A percentile compares a stretch with the other conserved stretches of the same genome.
Evolutionary conservation across 2,888 invertebrate genomes (phyloP).

Genomic region (Leptothorax acervorum): DNA sequence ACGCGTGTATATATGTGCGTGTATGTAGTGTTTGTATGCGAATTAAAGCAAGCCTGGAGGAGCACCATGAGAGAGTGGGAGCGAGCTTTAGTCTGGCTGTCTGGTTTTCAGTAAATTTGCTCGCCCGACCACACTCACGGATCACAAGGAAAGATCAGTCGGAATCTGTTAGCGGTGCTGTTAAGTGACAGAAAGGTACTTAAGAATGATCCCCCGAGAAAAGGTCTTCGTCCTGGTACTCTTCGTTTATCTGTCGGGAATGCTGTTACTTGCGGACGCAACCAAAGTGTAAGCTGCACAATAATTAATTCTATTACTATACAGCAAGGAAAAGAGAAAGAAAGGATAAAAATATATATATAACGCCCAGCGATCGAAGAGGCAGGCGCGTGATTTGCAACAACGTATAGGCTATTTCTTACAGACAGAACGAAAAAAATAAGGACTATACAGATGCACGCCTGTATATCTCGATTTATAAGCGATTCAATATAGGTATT

Average conservation of each 20-base stretch:
- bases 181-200: constrained; percentile 76
- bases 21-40: not conserved
- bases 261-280: constrained; percentile 48
- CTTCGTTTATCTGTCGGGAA: constrained; percentile 53
- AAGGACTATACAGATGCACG: not conserved
- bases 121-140: constrained; percentile 69
- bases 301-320: constrained; percentile 32
- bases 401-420: not conserved
- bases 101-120: constrained; percentile 79
- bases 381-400: not conserved
- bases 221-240: constrained; percentile 62
- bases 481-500: not conserved
- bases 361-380: not conserved
- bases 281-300: constrained; percentile 67
- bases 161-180: constrained; percentile 75
- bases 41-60: constrained; percentile 67
- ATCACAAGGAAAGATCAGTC: constrained; percentile 77
- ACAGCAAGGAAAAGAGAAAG: not conserved
- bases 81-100: constrained; percentile 77
- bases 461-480: not conserved
- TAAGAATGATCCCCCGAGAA: constrained; percentile 76
- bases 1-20: too few relatives aligned
- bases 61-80: constrained; percentile 78
- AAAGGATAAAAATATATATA: not conserved
- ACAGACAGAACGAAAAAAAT: not conserved